A percentile compares a stretch with the other conserved stretches of the same genome.
phyloP scores from a whole-genome alignment of 2,113 vertebrate genomes.

The Eurystomus gularis region DNA sequence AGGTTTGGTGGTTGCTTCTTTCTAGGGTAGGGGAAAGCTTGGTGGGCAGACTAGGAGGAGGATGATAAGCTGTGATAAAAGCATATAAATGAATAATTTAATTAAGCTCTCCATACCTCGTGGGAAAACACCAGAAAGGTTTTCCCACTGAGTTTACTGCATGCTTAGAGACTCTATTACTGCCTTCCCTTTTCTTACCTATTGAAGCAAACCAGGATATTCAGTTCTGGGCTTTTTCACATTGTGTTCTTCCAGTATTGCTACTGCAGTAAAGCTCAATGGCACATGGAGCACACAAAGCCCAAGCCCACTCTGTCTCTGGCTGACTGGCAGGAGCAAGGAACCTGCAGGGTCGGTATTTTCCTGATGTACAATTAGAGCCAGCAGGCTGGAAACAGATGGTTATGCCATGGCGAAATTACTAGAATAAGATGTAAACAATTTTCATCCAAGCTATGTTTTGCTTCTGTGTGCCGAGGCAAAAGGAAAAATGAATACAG shows the following conservation, averaged over 20 bases:
- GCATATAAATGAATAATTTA: slow-evolving; percentile 4
- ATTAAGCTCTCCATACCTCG: neutral
- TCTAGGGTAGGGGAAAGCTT: neutral
- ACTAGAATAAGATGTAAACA: neutral
- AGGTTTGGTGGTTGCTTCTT: neutral
- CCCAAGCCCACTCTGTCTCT: neutral
- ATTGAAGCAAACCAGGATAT: neutral
- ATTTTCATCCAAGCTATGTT: neutral
- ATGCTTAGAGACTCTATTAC: neutral
- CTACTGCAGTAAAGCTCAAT: neutral
- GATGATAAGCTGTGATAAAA: neutral
- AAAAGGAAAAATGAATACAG: neutral
- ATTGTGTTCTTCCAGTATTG: neutral
- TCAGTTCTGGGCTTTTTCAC: neutral
- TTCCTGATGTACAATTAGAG: neutral
- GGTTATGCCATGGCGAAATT: neutral
- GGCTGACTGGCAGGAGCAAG: neutral
- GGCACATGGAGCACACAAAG: neutral
- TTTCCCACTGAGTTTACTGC: neutral
- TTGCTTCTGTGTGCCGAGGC: neutral
- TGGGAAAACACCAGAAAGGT: neutral
- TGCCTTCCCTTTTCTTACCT: neutral
- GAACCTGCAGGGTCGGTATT: neutral
- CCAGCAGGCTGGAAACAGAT: slow-evolving; percentile 5
- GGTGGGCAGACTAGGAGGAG: neutral